phyloP scores from a whole-genome alignment of 2,888 invertebrate species.

The Ormia ochracea region DNA sequence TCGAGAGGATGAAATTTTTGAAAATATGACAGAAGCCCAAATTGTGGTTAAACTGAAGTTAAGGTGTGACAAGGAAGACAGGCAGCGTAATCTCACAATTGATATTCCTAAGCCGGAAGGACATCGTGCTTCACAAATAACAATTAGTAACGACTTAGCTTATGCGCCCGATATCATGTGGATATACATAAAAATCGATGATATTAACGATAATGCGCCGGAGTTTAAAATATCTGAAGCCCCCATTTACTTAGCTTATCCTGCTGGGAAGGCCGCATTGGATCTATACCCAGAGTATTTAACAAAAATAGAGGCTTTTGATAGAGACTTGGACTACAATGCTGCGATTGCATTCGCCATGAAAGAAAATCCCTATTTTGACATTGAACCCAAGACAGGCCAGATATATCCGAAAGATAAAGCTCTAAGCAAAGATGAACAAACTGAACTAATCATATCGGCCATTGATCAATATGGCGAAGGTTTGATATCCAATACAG shows the following conservation, averaged over 20 bases:
- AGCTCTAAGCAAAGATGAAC: slow-evolving; percentile 51
- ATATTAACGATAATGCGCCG: slow-evolving; percentile 69
- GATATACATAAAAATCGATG: slow-evolving; percentile 66
- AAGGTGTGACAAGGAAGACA: slow-evolving; percentile 42
- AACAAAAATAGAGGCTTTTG: slow-evolving; percentile 64
- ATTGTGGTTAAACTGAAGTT: slow-evolving; percentile 65
- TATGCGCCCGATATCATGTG: slow-evolving; percentile 64
- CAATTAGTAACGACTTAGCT: slow-evolving; percentile 63
- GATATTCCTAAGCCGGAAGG: neutral
- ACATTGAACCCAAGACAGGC: slow-evolving; percentile 66
- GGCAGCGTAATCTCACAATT: neutral
- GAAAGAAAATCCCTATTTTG: slow-evolving; percentile 65
- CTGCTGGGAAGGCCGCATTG: slow-evolving; percentile 58
- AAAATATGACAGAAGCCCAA: slow-evolving; percentile 64
- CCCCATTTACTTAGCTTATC: slow-evolving; percentile 66
- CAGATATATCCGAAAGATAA: slow-evolving; percentile 65
- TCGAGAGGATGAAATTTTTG: slow-evolving; percentile 65
- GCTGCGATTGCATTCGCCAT: slow-evolving; percentile 65
- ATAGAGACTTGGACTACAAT: slow-evolving; percentile 67
- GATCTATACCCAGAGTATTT: slow-evolving; percentile 66
- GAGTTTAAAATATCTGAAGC: slow-evolving; percentile 63
- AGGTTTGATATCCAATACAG: slow-evolving; percentile 58
- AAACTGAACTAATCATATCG: slow-evolving; percentile 61
- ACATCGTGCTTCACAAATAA: neutral
- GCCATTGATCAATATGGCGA: slow-evolving; percentile 68